Evolutionary conservation across 2,113 vertebrate species (phyloP).

Genomic region (Myanophis thanlyinensis): DNA sequence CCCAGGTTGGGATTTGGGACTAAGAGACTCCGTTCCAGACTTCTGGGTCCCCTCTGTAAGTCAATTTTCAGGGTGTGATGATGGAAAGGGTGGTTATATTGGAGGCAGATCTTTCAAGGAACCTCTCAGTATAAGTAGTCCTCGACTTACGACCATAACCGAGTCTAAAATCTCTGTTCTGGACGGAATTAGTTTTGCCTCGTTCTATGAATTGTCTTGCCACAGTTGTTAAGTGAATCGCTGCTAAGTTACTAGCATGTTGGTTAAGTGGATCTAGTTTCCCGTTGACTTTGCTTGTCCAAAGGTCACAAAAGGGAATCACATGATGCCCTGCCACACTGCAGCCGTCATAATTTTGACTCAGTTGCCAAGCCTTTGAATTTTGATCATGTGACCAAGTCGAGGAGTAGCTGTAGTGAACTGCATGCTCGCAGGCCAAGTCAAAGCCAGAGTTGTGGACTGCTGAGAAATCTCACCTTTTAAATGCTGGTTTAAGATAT

Average conservation of each 20-base stretch:
- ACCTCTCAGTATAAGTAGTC: neutral
- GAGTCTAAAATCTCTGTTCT: neutral
- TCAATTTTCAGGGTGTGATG: slow-evolving; percentile 23
- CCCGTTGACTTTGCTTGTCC: too few relatives aligned
- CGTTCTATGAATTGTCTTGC: neutral
- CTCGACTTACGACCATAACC: neutral
- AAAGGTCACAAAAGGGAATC: neutral
- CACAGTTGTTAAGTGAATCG: neutral
- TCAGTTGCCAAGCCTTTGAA: too few relatives aligned
- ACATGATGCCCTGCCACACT: neutral
- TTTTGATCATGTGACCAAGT: too few relatives aligned
- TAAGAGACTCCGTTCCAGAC: neutral
- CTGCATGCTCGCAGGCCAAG: neutral
- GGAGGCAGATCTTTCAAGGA: neutral
- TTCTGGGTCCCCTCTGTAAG: slow-evolving; percentile 47
- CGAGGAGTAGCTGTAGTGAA: neutral
- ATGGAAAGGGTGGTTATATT: neutral
- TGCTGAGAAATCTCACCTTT: accelerated
- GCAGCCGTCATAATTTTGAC: neutral
- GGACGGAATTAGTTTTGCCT: too few relatives aligned
- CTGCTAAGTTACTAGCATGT: neutral
- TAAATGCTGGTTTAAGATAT: neutral
- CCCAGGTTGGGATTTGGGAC: slow-evolving; percentile 17
- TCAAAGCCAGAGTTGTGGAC: neutral
- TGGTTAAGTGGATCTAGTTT: too few relatives aligned